Evolutionary conservation across 2,888 invertebrate species (phyloP).

Genomic region (Dolomedes plantarius): DNA sequence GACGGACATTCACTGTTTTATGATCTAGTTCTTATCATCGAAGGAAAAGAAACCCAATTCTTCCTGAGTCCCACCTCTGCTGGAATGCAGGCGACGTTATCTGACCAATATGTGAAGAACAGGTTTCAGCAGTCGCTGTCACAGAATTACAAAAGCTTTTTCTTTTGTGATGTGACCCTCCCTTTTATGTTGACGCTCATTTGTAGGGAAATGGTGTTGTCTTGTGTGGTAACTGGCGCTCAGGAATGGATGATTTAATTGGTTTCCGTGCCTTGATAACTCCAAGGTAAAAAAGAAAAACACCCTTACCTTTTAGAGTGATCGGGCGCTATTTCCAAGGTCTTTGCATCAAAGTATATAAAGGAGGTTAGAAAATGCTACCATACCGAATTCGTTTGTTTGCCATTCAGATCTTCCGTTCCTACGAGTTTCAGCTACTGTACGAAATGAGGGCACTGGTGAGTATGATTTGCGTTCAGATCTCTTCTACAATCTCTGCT

Average conservation of each 20-base stretch:
- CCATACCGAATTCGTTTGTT: neutral
- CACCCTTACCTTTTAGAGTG: neutral
- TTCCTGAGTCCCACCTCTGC: slow-evolving; percentile 5
- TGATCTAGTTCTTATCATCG: neutral
- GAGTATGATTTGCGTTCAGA: neutral
- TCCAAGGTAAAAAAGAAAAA: neutral
- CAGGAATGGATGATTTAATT: slow-evolving; percentile 5
- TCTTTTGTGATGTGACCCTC: neutral
- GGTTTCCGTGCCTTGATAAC: neutral
- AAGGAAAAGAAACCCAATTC: neutral
- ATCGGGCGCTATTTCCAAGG: neutral
- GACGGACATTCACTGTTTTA: neutral
- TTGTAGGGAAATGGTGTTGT: neutral
- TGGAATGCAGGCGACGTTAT: neutral
- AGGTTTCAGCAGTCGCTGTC: neutral
- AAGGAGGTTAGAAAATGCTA: neutral
- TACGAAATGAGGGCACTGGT: neutral
- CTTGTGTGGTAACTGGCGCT: neutral
- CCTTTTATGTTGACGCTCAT: neutral
- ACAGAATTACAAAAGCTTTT: neutral
- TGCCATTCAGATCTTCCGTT: neutral
- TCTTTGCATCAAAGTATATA: neutral
- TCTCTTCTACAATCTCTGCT: no score
- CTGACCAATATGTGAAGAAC: neutral
- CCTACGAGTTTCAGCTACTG: neutral